A percentile compares a stretch with the other conserved stretches of the same genome.
phyloP scores from a whole-genome alignment of 2,888 invertebrate species.

The Microdon myrmicae region DNA sequence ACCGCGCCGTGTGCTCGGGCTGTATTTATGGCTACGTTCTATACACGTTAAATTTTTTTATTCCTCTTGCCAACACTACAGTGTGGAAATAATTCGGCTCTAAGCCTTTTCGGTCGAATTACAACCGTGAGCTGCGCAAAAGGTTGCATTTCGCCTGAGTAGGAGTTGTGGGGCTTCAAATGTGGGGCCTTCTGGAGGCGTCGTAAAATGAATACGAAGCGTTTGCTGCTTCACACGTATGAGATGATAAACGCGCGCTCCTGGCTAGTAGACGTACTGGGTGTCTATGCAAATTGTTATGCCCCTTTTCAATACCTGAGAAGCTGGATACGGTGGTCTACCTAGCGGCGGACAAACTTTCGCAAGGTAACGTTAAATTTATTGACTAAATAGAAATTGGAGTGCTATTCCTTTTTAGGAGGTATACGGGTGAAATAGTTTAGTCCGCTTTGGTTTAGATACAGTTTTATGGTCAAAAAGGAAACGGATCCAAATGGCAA shows the following conservation, averaged over 20 bases:
- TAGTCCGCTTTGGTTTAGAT: slow-evolving; percentile 6
- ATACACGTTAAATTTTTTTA: slow-evolving; percentile 31
- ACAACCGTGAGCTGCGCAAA: slow-evolving; percentile 3
- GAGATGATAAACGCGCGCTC: slow-evolving; percentile 34
- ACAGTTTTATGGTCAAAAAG: slow-evolving; percentile 31
- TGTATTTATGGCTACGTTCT: slow-evolving; percentile 50
- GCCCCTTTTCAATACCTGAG: slow-evolving; percentile 5
- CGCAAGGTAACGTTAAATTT: slow-evolving; percentile 43
- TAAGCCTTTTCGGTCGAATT: slow-evolving; percentile 47
- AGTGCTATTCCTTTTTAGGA: slow-evolving; percentile 44
- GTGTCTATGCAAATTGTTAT: slow-evolving; percentile 45
- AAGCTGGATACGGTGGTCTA: slow-evolving; percentile 31
- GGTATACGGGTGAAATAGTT: slow-evolving; percentile 26
- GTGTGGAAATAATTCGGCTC: slow-evolving; percentile 51
- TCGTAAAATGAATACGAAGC: slow-evolving; percentile 26
- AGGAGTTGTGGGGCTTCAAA: slow-evolving; percentile 9
- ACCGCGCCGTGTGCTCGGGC: neutral
- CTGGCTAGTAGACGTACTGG: slow-evolving; percentile 1
- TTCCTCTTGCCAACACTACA: slow-evolving; percentile 36
- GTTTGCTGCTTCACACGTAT: slow-evolving; percentile 33
- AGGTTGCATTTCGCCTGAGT: slow-evolving; percentile 28
- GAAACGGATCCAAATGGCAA: slow-evolving; percentile 2
- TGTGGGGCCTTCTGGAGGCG: slow-evolving; percentile 19
- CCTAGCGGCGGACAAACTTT: slow-evolving; percentile 42
- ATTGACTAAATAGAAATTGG: slow-evolving; percentile 47